phyloP scores from a whole-genome alignment of 2,113 vertebrate species.

The Anarrhichthys ocellatus region DNA sequence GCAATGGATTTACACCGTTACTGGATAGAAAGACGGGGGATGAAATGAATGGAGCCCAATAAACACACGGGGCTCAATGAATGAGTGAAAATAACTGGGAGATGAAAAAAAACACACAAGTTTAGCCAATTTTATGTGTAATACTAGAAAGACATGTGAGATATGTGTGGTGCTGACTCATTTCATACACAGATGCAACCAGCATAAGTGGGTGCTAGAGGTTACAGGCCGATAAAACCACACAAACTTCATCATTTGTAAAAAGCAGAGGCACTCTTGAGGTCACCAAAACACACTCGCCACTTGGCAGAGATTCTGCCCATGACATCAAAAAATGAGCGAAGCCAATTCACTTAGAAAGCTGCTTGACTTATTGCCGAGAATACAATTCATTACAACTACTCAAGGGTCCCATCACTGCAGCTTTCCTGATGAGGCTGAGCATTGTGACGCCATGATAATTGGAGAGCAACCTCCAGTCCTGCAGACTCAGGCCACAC shows the following conservation, averaged over 20 bases:
- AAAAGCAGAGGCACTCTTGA: background rate
- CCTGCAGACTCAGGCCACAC: background rate
- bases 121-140: background rate
- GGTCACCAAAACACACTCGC: background rate
- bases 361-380: background rate
- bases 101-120: background rate
- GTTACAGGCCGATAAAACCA: background rate
- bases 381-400: background rate
- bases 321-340: background rate
- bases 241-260: background rate
- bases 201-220: background rate
- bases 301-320: background rate
- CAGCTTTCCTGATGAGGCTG: background rate
- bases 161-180: background rate
- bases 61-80: constrained; percentile 54
- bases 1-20: constrained; percentile 75
- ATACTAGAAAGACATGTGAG: background rate
- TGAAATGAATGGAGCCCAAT: constrained; percentile 50
- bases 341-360: background rate
- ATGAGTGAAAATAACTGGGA: constrained; percentile 53
- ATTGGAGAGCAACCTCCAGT: background rate
- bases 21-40: constrained; percentile 34
- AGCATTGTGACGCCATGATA: background rate
- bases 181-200: background rate
- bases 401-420: background rate